These are phyloP conservation scores for Elephas maximus DNA, from an alignment of 2,113 vertebrate genomes.

Conservation along the genomic window DNA sequence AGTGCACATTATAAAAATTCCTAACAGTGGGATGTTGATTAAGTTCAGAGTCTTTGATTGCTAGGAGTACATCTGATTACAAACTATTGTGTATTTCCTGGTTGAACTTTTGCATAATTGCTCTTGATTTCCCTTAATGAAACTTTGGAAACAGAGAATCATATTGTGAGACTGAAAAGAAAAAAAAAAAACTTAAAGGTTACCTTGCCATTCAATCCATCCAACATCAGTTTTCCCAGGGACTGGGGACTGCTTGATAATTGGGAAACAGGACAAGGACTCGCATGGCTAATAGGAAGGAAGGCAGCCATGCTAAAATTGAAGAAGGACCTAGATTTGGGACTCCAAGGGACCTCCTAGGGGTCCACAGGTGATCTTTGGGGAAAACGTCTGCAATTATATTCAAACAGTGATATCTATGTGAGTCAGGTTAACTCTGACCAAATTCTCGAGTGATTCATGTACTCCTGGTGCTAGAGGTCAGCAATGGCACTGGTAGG, in stretches of 20 bases:
- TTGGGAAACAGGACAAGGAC: not conserved
- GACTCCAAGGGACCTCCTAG: too few species aligned
- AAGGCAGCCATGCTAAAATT: too few species aligned
- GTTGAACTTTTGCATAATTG: constrained; percentile 41
- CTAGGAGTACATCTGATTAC: not conserved
- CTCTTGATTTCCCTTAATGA: constrained; percentile 44
- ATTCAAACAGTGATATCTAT: not conserved
- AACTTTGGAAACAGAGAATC: not conserved
- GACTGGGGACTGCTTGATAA: not conserved
- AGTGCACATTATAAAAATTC: not conserved
- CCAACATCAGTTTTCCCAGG: not conserved
- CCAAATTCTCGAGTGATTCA: too few species aligned
- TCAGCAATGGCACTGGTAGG: not conserved
- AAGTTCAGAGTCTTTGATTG: constrained; percentile 7
- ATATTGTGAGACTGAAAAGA: not conserved
- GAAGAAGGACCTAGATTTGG: too few species aligned
- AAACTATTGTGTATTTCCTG: constrained; percentile 31
- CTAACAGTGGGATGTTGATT: not conserved
- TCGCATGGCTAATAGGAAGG: accelerated
- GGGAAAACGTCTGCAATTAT: not conserved
- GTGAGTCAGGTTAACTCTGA: not conserved
- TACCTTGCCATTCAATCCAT: not conserved
- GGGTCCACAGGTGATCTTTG: not conserved
- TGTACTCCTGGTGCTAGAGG: not conserved
- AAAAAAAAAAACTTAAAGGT: not conserved